Conservation (phyloP, 2,113 vertebrate species). For the rabbit (Oryctolagus cuniculus) region DNA sequence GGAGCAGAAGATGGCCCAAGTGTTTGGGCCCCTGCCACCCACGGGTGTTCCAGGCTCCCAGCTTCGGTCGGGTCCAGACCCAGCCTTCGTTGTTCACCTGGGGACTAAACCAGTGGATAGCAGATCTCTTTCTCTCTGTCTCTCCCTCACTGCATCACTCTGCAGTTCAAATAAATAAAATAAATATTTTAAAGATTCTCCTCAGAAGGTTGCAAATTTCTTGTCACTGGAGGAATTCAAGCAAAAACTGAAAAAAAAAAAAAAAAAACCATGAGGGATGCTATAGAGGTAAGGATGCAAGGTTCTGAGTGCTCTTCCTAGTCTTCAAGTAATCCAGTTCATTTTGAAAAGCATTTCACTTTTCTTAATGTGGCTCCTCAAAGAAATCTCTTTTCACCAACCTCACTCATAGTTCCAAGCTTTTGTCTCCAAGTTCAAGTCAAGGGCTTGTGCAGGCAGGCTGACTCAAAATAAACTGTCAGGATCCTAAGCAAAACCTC, state of each 20-base stretch:
- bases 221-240: slow-evolving; percentile 24
- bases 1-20: too few relatives aligned
- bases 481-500: slow-evolving; percentile 67
- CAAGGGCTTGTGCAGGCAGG: slow-evolving; percentile 58
- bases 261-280: not conserved
- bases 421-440: slow-evolving; percentile 69
- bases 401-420: slow-evolving; percentile 35
- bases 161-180: too few relatives aligned
- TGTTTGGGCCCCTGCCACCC: too few relatives aligned
- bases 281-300: not conserved
- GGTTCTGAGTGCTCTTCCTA: not conserved
- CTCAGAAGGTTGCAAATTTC: not conserved
- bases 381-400: slow-evolving; percentile 8
- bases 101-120: too few relatives aligned
- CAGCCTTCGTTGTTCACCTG: too few relatives aligned
- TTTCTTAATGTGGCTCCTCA: slow-evolving; percentile 48
- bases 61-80: too few relatives aligned
- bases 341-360: slow-evolving; percentile 56
- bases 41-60: too few relatives aligned
- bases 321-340: slow-evolving; percentile 21
- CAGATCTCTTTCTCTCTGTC: too few relatives aligned
- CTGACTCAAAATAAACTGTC: slow-evolving; percentile 44
- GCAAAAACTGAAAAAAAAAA: not conserved
- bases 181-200: not conserved
- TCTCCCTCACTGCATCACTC: too few relatives aligned